Evolutionary conservation across 1,140 invertebrate species (phyloP).

Genomic region (Apis cerana): DNA sequence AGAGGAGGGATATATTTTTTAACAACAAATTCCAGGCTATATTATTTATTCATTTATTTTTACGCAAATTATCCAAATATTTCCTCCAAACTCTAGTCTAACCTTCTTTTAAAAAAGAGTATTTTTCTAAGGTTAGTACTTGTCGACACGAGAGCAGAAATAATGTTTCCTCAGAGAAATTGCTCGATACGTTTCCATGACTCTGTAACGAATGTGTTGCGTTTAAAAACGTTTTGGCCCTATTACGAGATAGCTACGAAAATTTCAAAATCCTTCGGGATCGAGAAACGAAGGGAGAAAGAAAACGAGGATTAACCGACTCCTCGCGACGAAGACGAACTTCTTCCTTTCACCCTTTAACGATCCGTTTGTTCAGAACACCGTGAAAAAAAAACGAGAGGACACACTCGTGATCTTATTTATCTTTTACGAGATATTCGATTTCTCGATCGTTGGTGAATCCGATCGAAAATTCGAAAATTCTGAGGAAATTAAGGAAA

Average conservation of each 20-base stretch:
- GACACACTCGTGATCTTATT: too few species aligned
- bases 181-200: slow-evolving; percentile 7
- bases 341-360: background rate
- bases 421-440: too few species aligned
- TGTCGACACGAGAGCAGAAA: slow-evolving; percentile 1
- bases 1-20: too few species aligned
- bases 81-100: background rate
- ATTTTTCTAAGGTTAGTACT: background rate
- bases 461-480: too few species aligned
- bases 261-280: background rate
- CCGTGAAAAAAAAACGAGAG: too few species aligned
- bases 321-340: background rate
- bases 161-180: slow-evolving; percentile 14
- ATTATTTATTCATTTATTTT: background rate
- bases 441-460: too few species aligned
- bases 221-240: background rate
- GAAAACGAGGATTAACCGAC: background rate
- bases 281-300: background rate
- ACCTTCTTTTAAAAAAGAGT: too few species aligned
- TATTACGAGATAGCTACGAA: slow-evolving; percentile 20
- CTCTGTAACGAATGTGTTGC: slow-evolving; percentile 12
- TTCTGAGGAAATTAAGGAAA: too few species aligned
- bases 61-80: background rate
- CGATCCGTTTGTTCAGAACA: background rate
- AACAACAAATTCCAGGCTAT: too few species aligned